Percentiles rank a stretch among this genome's conserved stretches.
Evolutionary conservation across 2,113 vertebrate species (phyloP).

Genomic region (Larimichthys polyactis): DNA sequence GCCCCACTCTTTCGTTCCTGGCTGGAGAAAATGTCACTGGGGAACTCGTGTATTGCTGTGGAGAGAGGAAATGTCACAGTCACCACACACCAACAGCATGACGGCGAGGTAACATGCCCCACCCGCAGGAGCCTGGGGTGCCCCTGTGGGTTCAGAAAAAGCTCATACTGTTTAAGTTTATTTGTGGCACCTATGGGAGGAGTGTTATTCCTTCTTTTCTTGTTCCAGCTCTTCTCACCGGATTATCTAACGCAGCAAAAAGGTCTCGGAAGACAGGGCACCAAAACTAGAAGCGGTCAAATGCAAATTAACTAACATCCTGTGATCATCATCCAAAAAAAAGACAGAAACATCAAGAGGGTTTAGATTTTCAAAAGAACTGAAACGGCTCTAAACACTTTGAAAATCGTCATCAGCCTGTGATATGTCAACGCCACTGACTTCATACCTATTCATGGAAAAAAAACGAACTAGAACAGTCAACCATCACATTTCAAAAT

Average conservation of each 20-base stretch:
- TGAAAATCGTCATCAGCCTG: conserved; percentile 3
- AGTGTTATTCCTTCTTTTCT: neutral
- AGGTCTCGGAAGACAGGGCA: conserved; percentile 9
- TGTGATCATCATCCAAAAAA: conserved; percentile 22
- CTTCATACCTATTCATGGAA: conserved; percentile 17
- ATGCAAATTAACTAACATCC: conserved; percentile 32
- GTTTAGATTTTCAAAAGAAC: conserved; percentile 8
- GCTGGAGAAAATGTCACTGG: conserved; percentile 92
- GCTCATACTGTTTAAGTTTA: neutral
- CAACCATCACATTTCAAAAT: conserved; percentile 7
- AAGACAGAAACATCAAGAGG: neutral
- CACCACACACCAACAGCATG: conserved; percentile 52
- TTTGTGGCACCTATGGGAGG: neutral
- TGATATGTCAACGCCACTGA: conserved; percentile 19
- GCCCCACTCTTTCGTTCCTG: conserved; percentile 90
- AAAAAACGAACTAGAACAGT: neutral
- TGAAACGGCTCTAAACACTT: conserved; percentile 7
- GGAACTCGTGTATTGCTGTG: conserved; percentile 96
- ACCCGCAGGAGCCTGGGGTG: neutral
- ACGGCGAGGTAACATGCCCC: conserved; percentile 36
- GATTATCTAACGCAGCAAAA: neutral
- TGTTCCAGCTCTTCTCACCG: neutral
- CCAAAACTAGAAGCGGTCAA: neutral
- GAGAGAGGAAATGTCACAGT: conserved; percentile 72
- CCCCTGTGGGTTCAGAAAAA: neutral